These are phyloP conservation scores for Condylura cristata DNA, from an alignment of 2,113 vertebrate genomes.

Conservation along the genomic window DNA sequence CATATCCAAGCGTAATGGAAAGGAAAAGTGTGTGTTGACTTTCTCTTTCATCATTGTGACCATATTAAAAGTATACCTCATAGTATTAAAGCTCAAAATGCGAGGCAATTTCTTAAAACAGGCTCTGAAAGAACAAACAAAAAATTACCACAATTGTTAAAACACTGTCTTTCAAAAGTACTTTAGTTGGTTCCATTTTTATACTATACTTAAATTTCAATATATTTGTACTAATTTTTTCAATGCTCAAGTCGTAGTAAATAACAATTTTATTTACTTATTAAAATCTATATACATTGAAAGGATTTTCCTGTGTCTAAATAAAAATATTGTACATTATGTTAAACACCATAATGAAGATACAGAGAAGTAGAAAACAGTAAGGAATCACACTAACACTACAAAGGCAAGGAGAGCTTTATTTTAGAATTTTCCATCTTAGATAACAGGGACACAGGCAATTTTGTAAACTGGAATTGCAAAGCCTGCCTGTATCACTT, in stretches of 20 bases:
- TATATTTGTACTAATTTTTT: neutral
- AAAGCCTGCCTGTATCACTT: neutral
- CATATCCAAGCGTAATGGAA: constrained; percentile 98
- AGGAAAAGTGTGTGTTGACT: constrained; percentile 99
- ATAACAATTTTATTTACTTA: constrained; percentile 4
- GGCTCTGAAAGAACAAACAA: constrained; percentile 86
- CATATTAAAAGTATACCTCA: constrained; percentile 99
- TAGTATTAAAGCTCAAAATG: constrained; percentile 99
- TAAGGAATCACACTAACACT: neutral
- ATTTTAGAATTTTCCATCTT: constrained; percentile 21
- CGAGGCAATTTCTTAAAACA: constrained; percentile 99
- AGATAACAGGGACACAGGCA: neutral
- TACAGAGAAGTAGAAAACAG: neutral
- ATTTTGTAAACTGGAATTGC: neutral
- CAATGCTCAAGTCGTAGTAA: constrained; percentile 10
- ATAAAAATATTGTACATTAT: neutral
- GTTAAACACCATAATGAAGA: neutral
- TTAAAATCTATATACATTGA: neutral
- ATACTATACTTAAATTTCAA: neutral
- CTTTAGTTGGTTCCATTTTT: neutral
- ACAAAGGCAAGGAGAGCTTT: neutral
- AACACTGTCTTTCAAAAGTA: constrained; percentile 35
- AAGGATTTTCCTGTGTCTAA: neutral
- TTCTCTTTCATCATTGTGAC: constrained; percentile 99
- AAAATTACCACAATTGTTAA: neutral